Percentiles rank a stretch among this genome's conserved stretches.
Evolutionary conservation across 2,888 invertebrate species (phyloP).

Genomic region (Latrodectus elegans): DNA sequence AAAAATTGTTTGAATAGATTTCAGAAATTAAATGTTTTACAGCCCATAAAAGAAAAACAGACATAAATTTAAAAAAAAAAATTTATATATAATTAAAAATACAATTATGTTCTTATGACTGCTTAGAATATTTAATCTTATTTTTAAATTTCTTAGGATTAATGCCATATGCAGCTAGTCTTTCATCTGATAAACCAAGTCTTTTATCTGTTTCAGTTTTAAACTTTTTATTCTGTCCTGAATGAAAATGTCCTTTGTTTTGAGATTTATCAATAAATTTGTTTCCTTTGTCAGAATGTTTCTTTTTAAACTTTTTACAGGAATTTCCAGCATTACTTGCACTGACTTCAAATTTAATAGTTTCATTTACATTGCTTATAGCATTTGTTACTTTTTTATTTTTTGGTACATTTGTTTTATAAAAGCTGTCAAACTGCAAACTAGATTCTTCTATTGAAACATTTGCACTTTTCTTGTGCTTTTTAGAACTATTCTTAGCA

Average conservation of each 20-base stretch:
- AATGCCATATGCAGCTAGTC: slow-evolving; percentile 91
- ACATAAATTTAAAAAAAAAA: not conserved
- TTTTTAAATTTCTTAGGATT: slow-evolving; percentile 91
- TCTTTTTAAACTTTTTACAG: not conserved
- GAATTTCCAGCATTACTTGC: not conserved
- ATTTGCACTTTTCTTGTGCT: no score
- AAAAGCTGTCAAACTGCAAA: no score
- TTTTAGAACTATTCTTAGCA: no score
- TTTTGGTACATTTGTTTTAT: no score
- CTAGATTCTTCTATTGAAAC: no score
- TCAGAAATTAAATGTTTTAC: no score
- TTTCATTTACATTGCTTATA: no score
- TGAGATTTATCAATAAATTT: not conserved
- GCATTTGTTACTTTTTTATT: no score
- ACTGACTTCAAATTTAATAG: not conserved
- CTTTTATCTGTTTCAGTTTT: slow-evolving; percentile 66
- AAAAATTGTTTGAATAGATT: no score
- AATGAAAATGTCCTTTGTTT: not conserved
- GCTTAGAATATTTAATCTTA: slow-evolving; percentile 80
- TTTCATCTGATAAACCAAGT: slow-evolving; percentile 81
- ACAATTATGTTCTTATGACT: not conserved
- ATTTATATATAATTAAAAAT: not conserved
- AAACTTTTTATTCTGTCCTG: not conserved
- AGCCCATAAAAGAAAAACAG: not conserved
- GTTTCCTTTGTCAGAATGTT: not conserved